Percentiles rank a stretch among this genome's conserved stretches.
These are phyloP conservation scores for Phallusia fumigata DNA, from an alignment of 23 tunicate species.

Conservation along the genomic window DNA sequence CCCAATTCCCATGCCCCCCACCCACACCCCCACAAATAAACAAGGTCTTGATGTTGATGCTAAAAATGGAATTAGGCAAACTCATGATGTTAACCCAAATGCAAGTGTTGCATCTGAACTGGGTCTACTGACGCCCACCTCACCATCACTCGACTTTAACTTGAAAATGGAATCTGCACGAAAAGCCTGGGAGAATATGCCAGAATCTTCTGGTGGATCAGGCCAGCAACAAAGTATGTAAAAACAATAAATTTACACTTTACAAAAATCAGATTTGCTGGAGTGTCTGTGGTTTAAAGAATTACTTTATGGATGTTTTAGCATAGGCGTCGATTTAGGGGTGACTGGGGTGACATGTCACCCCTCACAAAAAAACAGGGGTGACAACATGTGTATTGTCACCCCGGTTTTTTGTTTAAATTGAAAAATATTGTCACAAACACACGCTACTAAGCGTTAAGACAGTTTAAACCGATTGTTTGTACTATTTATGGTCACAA, in stretches of 20 bases:
- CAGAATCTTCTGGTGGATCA: slow-evolving; percentile 33
- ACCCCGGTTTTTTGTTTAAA: too few species aligned
- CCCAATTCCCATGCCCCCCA: slow-evolving; percentile 66
- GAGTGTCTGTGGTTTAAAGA: too few species aligned
- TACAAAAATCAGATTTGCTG: too few species aligned
- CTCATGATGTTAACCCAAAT: slow-evolving; percentile 38
- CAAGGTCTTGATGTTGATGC: slow-evolving; percentile 44
- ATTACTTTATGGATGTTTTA: too few species aligned
- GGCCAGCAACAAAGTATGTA: slow-evolving; percentile 20
- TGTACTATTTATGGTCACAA: too few species aligned
- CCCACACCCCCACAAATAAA: slow-evolving; percentile 16
- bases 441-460: too few species aligned
- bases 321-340: too few species aligned
- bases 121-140: slow-evolving; percentile 62
- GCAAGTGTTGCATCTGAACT: slow-evolving; percentile 44
- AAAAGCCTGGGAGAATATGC: slow-evolving; percentile 82
- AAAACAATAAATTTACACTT: not conserved
- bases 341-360: too few species aligned
- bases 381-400: too few species aligned
- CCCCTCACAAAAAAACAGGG: too few species aligned
- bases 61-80: slow-evolving; percentile 18
- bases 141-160: slow-evolving; percentile 80
- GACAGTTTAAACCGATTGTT: too few species aligned
- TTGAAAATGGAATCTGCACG: slow-evolving; percentile 83
- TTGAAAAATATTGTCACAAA: too few species aligned